Evolutionary conservation across 2,888 invertebrate species (phyloP), one percentile per base, ranked within the genome.

Genomic region (Xestia xanthographa): DNA sequence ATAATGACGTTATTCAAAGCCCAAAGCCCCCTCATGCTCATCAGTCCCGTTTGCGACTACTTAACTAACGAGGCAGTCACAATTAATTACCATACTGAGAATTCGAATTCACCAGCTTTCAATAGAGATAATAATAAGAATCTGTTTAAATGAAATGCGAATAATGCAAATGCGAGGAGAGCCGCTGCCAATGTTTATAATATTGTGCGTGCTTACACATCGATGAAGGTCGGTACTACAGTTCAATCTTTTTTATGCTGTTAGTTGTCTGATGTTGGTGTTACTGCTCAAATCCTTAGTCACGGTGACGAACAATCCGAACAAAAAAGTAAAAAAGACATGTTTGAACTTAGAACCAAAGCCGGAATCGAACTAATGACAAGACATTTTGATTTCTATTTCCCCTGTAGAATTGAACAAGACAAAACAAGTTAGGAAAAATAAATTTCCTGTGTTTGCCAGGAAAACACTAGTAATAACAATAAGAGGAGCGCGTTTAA

Each of bases 151-250:
- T 75, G 65, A 83, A 84, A 85, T 85, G 77, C 71, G 78, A 84
- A 75, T 81, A 83, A 86, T 86, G 82, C 73, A 80, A 83, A 86
- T 87, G 75, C 66, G 66, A 84, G 58, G 74, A 80, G 85, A 82
- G 67, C 45, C 77, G 75, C 62, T 85, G 82, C 74, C 87, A 80
- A 84, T 87, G 87, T 87, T 88, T 88, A 87, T 87, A 87, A 80
- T 82, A 87, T 82, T 80, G 85, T 82, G 77, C 84, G 69, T 85
- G 88, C 80, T 77, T 84, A 87, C 83, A 84, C 80, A 85, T 87
- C 81, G 77, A 77, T 65, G 83, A 87, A 89, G 87, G 88, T 83
- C 83, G 88, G 87, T 83, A 41, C 41, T 41, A 58, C 66, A 66
- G 81, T 87, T 82, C 84, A 65, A 78, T n/a, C 79, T 75, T 86